Evolutionary conservation across 2,113 vertebrate genomes (phyloP).

Genomic region (Penelope pileata): DNA sequence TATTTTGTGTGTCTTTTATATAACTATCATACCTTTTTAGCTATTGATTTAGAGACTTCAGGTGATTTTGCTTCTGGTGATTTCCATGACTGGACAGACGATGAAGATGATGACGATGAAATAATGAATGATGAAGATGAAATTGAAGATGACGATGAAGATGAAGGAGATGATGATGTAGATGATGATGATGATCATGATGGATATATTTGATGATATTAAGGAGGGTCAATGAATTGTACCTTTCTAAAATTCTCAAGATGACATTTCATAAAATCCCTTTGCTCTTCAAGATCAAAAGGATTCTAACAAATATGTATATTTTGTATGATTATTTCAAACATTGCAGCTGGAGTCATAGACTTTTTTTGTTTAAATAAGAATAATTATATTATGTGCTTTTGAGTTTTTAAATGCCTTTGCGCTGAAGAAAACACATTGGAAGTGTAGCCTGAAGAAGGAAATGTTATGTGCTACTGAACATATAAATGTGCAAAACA

Average conservation of each 20-base stretch:
- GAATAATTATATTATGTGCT: constrained; percentile 68
- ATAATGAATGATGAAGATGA: constrained; percentile 86
- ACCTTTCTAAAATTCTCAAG: constrained; percentile 80
- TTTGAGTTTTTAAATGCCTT: constrained; percentile 77
- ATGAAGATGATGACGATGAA: constrained; percentile 80
- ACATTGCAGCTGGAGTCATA: constrained; percentile 77
- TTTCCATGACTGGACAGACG: constrained; percentile 84
- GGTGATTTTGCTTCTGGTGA: constrained; percentile 94
- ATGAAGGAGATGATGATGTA: constrained; percentile 86
- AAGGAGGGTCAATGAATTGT: constrained; percentile 74
- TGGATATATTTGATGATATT: constrained; percentile 85
- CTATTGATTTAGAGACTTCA: constrained; percentile 86
- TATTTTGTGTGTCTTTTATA: background rate
- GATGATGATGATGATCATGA: constrained; percentile 86
- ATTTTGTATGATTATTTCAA: constrained; percentile 88
- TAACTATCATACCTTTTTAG: constrained; percentile 63
- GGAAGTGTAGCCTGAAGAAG: constrained; percentile 57
- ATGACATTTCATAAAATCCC: constrained; percentile 78
- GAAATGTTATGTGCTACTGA: constrained; percentile 40
- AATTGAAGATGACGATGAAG: constrained; percentile 88
- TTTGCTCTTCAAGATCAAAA: constrained; percentile 81
- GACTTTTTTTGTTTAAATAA: constrained; percentile 76
- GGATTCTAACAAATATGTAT: constrained; percentile 85
- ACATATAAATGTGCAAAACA: constrained; percentile 33
- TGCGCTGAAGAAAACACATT: constrained; percentile 67